phyloP scores from a whole-genome alignment of 1,140 invertebrate species.

The Drosophila mauritiana region DNA sequence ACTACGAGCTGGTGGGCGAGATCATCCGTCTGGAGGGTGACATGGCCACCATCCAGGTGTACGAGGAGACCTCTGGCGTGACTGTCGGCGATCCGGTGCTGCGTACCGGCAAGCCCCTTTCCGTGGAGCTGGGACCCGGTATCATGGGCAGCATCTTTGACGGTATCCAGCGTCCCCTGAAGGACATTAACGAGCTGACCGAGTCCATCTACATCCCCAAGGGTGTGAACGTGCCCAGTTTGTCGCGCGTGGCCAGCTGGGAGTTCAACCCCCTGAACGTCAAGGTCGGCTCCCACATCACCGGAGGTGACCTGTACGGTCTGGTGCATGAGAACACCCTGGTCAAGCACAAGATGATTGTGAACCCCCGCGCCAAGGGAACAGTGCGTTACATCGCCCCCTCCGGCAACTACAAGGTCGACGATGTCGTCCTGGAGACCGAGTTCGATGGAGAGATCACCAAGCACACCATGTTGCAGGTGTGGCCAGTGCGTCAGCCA shows the following conservation, averaged over 20 bases:
- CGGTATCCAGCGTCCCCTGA: constrained; percentile 99
- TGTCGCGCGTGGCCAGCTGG: constrained; percentile 94
- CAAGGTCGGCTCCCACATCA: constrained; percentile 97
- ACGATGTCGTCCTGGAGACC: constrained; percentile 97
- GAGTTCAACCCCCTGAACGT: constrained; percentile 97
- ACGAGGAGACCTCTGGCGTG: constrained; percentile 99
- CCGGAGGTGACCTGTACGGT: constrained; percentile 98
- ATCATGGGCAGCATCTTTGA: constrained; percentile 91
- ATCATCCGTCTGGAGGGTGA: constrained; percentile 99
- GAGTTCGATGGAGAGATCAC: constrained; percentile 98
- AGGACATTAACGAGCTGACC: constrained; percentile 97
- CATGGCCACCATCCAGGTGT: constrained; percentile 86
- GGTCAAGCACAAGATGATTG: constrained; percentile 98
- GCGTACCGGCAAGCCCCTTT: constrained; percentile 97
- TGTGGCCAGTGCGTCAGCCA: constrained; percentile 98
- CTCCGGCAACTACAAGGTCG: constrained; percentile 96
- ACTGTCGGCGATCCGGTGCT: constrained; percentile 99
- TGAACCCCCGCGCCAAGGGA: constrained; percentile 97
- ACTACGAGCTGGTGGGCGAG: constrained; percentile 98
- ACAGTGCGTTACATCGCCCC: constrained; percentile 98
- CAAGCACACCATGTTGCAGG: constrained; percentile 97
- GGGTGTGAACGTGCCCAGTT: constrained; percentile 97
- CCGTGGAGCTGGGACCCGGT: constrained; percentile 96
- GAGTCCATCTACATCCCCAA: constrained; percentile 99
- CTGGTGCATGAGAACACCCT: constrained; percentile 98